Percentiles rank a stretch among this genome's conserved stretches.
These are phyloP conservation scores for Kryptolebias ocellatus DNA, from an alignment of 2,797 vertebrate species.

Conservation along the genomic window DNA sequence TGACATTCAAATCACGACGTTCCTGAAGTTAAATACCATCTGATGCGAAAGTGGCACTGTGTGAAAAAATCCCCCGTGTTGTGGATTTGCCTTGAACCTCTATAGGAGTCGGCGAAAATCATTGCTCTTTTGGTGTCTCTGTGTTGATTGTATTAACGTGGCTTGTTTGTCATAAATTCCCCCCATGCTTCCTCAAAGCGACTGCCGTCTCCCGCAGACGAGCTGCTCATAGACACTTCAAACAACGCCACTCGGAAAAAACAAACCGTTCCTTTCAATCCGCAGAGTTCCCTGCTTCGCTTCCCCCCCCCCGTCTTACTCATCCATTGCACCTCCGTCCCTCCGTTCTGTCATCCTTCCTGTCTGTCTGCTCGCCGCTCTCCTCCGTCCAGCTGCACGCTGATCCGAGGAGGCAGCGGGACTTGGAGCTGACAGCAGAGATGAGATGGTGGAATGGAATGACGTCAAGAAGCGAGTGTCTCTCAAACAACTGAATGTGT, in stretches of 20 bases:
- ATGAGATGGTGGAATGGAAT: conserved; percentile 80
- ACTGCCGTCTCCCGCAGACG: neutral
- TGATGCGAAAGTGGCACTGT: neutral
- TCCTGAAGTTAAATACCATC: neutral
- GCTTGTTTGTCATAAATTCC: neutral
- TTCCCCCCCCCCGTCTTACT: conserved; percentile 14
- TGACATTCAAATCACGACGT: no score
- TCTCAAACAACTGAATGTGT: conserved; percentile 44
- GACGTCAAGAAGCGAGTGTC: conserved; percentile 64
- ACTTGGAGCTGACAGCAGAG: conserved; percentile 75
- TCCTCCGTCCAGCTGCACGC: conserved; percentile 71
- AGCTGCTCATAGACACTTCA: neutral
- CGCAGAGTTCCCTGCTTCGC: conserved; percentile 3
- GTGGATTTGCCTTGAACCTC: no score
- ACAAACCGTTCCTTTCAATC: neutral
- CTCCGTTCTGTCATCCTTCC: conserved; percentile 37
- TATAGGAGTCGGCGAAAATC: no score
- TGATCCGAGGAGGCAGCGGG: conserved; percentile 78
- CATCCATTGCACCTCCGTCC: conserved; percentile 6
- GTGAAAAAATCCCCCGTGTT: no score
- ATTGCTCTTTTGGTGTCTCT: no score
- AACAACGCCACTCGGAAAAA: neutral
- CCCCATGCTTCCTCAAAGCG: no score
- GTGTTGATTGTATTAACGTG: neutral
- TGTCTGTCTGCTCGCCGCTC: conserved; percentile 22